Evolutionary conservation across 1,140 invertebrate species (phyloP).

Genomic region (Bombus sylvicola): DNA sequence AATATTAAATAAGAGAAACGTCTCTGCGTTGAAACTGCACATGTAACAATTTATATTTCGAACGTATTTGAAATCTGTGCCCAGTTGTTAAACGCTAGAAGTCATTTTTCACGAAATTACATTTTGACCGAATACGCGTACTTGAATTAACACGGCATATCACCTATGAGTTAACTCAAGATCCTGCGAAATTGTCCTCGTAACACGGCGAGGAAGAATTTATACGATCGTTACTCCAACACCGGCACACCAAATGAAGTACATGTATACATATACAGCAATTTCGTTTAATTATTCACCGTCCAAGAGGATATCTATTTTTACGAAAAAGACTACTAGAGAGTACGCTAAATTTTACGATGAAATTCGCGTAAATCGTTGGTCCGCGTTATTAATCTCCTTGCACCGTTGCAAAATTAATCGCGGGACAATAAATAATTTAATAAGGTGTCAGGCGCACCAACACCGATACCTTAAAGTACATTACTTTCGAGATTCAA

Average conservation of each 20-base stretch:
- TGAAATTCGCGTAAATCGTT: neutral
- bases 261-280: neutral
- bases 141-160: too few relatives aligned
- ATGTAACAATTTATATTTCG: too few relatives aligned
- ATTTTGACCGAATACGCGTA: too few relatives aligned
- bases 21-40: too few relatives aligned
- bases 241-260: neutral
- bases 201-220: neutral
- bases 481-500: conserved; percentile 24
- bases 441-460: neutral
- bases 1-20: too few relatives aligned
- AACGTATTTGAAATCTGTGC: too few relatives aligned
- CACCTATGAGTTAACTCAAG: neutral
- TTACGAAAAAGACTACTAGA: neutral
- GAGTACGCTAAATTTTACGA: neutral
- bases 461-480: conserved; percentile 14
- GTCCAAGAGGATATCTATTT: neutral
- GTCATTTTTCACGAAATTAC: too few relatives aligned
- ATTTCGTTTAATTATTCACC: neutral
- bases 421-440: conserved; percentile 15
- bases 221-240: neutral
- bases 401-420: conserved; percentile 5
- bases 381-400: neutral
- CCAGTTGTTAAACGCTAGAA: too few relatives aligned
- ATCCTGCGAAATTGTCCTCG: neutral